Percentiles rank a stretch among this genome's conserved stretches.
These are phyloP conservation scores for Podotricha telesiphe DNA, from an alignment of 2,888 invertebrate genomes.

Conservation along the genomic window DNA sequence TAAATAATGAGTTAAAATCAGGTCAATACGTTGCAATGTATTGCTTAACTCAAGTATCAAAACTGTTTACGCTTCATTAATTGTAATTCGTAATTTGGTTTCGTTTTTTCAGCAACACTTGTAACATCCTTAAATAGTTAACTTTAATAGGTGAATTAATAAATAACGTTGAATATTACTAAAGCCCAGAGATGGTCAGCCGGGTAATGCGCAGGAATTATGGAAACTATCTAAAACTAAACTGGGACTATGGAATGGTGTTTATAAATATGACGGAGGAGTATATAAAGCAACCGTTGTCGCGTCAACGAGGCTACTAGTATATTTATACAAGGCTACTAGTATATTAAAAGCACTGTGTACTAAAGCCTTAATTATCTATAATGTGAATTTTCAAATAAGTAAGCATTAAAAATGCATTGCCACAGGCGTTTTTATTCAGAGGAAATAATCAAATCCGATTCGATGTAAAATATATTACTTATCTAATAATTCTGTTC, in stretches of 20 bases:
- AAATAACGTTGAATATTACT: not conserved
- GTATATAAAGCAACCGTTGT: no score
- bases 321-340: no score
- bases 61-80: constrained; percentile 40
- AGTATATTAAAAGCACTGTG: no score
- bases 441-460: constrained; percentile 9
- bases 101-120: constrained; percentile 14
- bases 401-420: not conserved
- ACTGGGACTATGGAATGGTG: no score
- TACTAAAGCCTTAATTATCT: no score
- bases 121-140: constrained; percentile 14
- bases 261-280: no score
- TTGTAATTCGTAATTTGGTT: constrained; percentile 25
- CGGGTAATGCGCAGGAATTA: no score
- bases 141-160: constrained; percentile 8
- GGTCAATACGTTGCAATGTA: constrained; percentile 34
- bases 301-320: no score
- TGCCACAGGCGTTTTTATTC: not conserved
- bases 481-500: constrained; percentile 1
- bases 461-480: not conserved
- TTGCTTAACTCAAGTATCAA: constrained; percentile 37
- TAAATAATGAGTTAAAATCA: constrained; percentile 27
- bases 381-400: not conserved
- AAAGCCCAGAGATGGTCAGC: no score
- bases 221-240: no score